Percentiles rank a stretch among this genome's conserved stretches.
Conservation (phyloP, 2,888 invertebrate species). For the Hyalella azteca region DNA sequence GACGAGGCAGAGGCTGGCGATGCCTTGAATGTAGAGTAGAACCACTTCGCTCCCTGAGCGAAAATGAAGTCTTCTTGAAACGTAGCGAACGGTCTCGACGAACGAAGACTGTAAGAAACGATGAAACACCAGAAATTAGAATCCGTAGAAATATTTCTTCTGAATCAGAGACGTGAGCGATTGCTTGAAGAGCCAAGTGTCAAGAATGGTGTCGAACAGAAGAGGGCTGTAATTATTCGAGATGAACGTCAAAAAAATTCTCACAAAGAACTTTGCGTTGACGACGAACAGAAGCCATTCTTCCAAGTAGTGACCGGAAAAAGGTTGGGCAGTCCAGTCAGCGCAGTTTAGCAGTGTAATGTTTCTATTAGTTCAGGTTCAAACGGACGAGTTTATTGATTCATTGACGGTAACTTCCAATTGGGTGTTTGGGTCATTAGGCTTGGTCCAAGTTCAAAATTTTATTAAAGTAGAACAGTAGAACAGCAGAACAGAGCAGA, state of each 20-base stretch:
- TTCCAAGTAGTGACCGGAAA: constrained; percentile 20
- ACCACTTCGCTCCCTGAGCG: constrained; percentile 3
- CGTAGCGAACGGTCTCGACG: constrained; percentile 18
- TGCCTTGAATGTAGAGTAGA: constrained; percentile 26
- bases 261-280: neutral
- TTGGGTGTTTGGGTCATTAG: no score
- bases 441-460: no score
- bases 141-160: constrained; percentile 29
- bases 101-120: neutral
- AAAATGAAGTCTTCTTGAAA: neutral
- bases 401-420: no score
- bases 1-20: constrained; percentile 13
- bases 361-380: no score
- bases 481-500: no score
- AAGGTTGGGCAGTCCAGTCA: constrained; percentile 21
- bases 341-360: constrained; percentile 35
- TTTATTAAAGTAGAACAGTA: no score
- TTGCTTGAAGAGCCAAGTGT: constrained; percentile 28
- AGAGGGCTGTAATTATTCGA: constrained; percentile 3
- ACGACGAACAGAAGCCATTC: constrained; percentile 19
- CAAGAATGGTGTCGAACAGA: constrained; percentile 3
- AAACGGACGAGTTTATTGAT: no score
- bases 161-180: constrained; percentile 4
- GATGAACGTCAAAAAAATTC: constrained; percentile 22
- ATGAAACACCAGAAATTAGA: constrained; percentile 32